phyloP scores from a whole-genome alignment of 2,113 vertebrate species.

The Phocoena sinus region DNA sequence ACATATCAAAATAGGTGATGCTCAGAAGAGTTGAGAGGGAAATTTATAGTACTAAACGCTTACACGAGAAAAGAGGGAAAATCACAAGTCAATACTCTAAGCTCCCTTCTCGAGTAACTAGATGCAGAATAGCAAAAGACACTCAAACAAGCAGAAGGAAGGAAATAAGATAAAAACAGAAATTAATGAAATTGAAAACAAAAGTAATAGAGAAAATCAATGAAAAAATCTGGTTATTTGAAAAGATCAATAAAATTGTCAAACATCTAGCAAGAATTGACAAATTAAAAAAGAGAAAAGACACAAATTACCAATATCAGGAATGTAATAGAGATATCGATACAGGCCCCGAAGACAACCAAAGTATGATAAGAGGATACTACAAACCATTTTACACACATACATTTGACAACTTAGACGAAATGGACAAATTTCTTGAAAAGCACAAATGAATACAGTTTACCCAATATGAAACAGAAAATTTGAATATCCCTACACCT shows the following conservation, averaged over 20 bases:
- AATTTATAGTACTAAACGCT: not conserved
- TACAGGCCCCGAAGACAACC: no score
- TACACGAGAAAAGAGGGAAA: not conserved
- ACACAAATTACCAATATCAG: not conserved
- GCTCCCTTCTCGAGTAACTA: not conserved
- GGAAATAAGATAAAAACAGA: not conserved
- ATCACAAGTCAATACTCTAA: not conserved
- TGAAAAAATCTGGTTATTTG: not conserved
- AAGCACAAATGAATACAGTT: not conserved
- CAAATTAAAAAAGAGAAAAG: not conserved
- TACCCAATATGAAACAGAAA: not conserved
- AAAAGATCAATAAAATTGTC: not conserved
- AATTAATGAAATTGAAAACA: not conserved
- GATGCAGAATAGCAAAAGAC: not conserved
- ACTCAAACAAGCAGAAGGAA: not conserved
- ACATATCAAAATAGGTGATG: not conserved
- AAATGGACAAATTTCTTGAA: not conserved
- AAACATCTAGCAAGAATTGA: not conserved
- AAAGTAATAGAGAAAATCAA: not conserved
- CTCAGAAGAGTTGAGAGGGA: not conserved
- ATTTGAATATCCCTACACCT: not conserved
- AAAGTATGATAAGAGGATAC: not conserved
- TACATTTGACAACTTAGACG: not conserved
- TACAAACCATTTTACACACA: not conserved
- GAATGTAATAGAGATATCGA: not conserved